Evolutionary conservation across 2,888 invertebrate genomes (phyloP), one percentile per base, ranked within the genome.

Genomic region (Lepidonotus clava): DNA sequence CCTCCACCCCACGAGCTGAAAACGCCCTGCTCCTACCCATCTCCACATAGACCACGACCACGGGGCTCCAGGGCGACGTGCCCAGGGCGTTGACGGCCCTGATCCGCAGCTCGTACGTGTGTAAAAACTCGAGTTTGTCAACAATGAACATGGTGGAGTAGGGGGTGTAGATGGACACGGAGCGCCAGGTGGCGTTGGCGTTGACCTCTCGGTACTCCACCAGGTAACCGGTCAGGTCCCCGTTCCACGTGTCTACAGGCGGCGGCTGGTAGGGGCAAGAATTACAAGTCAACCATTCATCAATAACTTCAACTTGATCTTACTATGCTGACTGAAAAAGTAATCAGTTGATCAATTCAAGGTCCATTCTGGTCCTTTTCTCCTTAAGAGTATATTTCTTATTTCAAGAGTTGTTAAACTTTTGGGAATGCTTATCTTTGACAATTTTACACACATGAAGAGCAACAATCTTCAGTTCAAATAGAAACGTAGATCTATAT

Each of bases 161-260:
- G 21, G 89, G 89, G 51, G 87, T 87, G 88, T 88, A 89, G 18
- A 89, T 24, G 8, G 36, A 83, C 56, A 86, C 77, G 6, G 67
- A 41, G 36, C 36, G 76, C 88, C 89, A 88, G 61, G 83, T 86
- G 46, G 89, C 86, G 14, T 36, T 61, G 41, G 46, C 76, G 1
- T 51, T 56, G n/a, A 84, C 83, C 76, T 90, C 87, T n/a, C 90
- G 84, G 88, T 93, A 93, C 32, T 90, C 89, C 14, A 94, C 90
- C 83, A 90, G 90, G 89, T 93, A 94, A 4, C 93, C 93, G 24
- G 89, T 86, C 83, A 87, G 76, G 41, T 86, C 98, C 32, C 99
- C 99, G 93, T 97, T 99, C 99, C 99, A 99, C 94, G 98, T 97
- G 83, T 97, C 96, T 95, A 97, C 97, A 92, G 98, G 98, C 85